Percentiles rank a stretch among this genome's conserved stretches.
Evolutionary conservation across 2,888 invertebrate genomes (phyloP).

Genomic region (Clostera curtula): DNA sequence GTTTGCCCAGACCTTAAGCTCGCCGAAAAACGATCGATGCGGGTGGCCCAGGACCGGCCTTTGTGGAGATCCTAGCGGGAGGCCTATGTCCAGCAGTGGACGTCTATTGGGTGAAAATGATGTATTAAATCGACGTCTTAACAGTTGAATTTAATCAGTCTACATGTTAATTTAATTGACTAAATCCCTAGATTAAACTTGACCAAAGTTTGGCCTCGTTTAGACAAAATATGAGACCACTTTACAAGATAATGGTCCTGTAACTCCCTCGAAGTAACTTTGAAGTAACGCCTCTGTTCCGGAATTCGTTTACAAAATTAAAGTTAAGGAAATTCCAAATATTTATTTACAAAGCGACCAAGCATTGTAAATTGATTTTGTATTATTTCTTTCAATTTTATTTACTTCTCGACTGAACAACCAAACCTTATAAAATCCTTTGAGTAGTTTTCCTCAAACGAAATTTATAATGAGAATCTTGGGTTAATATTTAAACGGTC

Average conservation of each 20-base stretch:
- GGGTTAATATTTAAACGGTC: background rate
- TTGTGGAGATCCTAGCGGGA: too few species aligned
- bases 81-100: too few species aligned
- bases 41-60: too few species aligned
- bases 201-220: conserved; percentile 15
- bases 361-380: conserved; percentile 1
- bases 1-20: too few species aligned
- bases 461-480: conserved; percentile 1
- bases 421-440: background rate
- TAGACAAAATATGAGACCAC: conserved; percentile 13
- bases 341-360: background rate
- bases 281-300: conserved; percentile 11
- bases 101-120: too few species aligned
- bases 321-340: conserved; percentile 9
- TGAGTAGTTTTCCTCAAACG: conserved; percentile 1
- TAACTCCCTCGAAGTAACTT: conserved; percentile 15
- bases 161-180: conserved; percentile 17
- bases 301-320: conserved; percentile 10
- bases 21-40: too few species aligned
- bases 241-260: conserved; percentile 11
- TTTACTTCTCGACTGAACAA: background rate
- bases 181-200: conserved; percentile 23
- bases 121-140: conserved; percentile 14
- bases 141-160: conserved; percentile 12
- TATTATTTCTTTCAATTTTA: background rate